These are phyloP conservation scores for Mactromeris polynyma DNA, from an alignment of 2,888 invertebrate genomes.

Conservation along the genomic window DNA sequence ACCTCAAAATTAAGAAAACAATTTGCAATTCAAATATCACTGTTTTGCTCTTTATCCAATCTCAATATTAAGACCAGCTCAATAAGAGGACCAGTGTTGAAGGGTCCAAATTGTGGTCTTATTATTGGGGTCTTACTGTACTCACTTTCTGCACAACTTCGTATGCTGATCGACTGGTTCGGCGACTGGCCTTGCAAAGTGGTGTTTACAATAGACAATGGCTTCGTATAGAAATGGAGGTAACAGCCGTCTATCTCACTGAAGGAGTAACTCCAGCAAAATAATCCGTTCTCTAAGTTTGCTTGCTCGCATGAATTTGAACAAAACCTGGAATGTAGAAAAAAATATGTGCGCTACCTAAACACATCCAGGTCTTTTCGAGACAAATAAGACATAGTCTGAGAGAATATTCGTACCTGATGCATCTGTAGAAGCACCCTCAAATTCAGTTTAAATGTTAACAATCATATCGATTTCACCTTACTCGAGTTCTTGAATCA, in stretches of 20 bases:
- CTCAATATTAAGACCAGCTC: no score
- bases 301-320: conserved; percentile 41
- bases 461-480: no score
- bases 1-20: no score
- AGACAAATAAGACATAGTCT: no score
- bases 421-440: no score
- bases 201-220: conserved; percentile 37
- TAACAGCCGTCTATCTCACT: conserved; percentile 29
- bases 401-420: no score
- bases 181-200: conserved; percentile 44
- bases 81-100: no score
- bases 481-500: no score
- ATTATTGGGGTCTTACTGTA: neutral
- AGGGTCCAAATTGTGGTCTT: no score
- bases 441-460: no score
- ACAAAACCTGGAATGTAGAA: conserved; percentile 55
- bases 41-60: no score
- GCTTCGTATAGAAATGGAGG: conserved; percentile 57
- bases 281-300: conserved; percentile 49
- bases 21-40: neutral
- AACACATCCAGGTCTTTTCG: no score
- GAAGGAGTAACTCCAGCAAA: conserved; percentile 61
- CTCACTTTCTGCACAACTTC: conserved; percentile 56
- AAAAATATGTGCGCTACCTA: neutral
- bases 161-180: conserved; percentile 48